Evolutionary conservation across 2,888 invertebrate genomes (phyloP).

Genomic region (Phortica okadai): DNA sequence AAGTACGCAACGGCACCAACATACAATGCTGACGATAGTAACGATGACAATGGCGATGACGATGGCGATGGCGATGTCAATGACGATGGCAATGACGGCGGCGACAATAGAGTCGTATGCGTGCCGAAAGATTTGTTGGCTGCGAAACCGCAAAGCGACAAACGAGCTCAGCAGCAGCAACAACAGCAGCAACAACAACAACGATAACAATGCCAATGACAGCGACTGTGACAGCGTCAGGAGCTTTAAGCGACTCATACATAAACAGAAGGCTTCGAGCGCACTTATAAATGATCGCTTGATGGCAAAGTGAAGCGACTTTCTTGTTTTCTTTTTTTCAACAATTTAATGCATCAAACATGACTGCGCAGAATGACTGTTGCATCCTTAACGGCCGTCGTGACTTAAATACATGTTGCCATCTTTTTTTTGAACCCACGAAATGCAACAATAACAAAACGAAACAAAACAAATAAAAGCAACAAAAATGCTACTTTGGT

Average conservation of each 20-base stretch:
- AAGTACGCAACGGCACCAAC: conserved; percentile 27
- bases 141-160: conserved; percentile 61
- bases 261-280: background rate
- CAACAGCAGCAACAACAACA: background rate
- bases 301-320: background rate
- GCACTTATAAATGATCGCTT: background rate
- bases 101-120: conserved; percentile 35
- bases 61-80: background rate
- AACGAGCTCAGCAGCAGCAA: conserved; percentile 49
- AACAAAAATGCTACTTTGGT: background rate
- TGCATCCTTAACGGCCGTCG: background rate
- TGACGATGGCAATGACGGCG: background rate
- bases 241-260: background rate
- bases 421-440: background rate
- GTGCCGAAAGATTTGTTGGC: conserved; percentile 61
- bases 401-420: background rate
- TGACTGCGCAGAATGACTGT: background rate
- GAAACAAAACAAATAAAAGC: no score
- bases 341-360: conserved; percentile 5
- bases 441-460: background rate
- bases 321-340: background rate
- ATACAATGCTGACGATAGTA: background rate
- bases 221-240: background rate
- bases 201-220: background rate
- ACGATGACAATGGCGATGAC: background rate